These are phyloP conservation scores for Dioctria linearis DNA, from an alignment of 2,888 invertebrate genomes.

Conservation along the genomic window DNA sequence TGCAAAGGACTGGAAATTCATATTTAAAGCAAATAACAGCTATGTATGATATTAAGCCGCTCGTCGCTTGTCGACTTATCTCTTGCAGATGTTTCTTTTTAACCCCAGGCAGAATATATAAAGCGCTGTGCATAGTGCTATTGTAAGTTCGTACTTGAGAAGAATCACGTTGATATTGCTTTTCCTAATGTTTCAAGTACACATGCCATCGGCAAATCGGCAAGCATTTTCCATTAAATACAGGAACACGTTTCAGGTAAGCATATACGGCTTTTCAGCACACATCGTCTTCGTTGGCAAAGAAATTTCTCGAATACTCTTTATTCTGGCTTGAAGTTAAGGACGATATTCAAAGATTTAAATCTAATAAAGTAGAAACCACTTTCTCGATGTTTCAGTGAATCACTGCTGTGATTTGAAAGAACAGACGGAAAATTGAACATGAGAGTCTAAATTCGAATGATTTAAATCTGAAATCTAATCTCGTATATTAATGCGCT, in stretches of 20 bases:
- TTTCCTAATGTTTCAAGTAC: slow-evolving; percentile 29
- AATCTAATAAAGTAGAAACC: slow-evolving; percentile 9
- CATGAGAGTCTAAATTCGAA: not conserved
- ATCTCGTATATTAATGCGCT: not conserved
- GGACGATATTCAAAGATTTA: slow-evolving; percentile 1
- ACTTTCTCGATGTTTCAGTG: slow-evolving; percentile 1
- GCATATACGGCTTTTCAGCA: not conserved
- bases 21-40: not conserved
- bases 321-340: slow-evolving; percentile 2
- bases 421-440: not conserved
- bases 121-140: not conserved
- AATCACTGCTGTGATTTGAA: not conserved
- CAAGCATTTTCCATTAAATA: slow-evolving; percentile 36
- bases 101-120: slow-evolving; percentile 9
- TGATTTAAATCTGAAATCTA: not conserved
- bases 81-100: slow-evolving; percentile 25
- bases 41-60: not conserved
- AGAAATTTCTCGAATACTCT: slow-evolving; percentile 2
- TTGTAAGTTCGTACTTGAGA: not conserved
- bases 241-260: slow-evolving; percentile 23
- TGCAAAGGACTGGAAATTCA: too few relatives aligned
- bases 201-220: slow-evolving; percentile 20
- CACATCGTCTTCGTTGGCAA: not conserved
- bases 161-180: slow-evolving; percentile 26
- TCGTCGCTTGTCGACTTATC: not conserved